Evolutionary conservation across 2,888 invertebrate species (phyloP).

Genomic region (Rutpela maculata): DNA sequence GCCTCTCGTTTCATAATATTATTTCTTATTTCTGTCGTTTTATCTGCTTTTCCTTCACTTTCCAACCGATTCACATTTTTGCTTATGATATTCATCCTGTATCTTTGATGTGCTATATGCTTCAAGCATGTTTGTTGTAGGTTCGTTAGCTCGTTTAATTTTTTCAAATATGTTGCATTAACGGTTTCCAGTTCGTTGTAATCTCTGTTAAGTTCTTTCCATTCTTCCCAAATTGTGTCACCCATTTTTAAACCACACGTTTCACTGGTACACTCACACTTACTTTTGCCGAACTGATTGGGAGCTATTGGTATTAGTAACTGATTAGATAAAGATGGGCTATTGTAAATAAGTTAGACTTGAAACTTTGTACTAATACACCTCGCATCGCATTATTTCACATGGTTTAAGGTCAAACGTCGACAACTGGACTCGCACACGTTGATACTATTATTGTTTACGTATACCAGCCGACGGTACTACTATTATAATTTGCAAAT

Average conservation of each 20-base stretch:
- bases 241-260: slow-evolving; percentile 50
- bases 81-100: slow-evolving; percentile 85
- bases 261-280: slow-evolving; percentile 24
- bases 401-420: slow-evolving; percentile 17
- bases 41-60: slow-evolving; percentile 66
- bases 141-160: slow-evolving; percentile 87
- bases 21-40: slow-evolving; percentile 79
- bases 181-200: slow-evolving; percentile 76
- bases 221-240: slow-evolving; percentile 59
- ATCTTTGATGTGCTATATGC: slow-evolving; percentile 91
- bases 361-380: slow-evolving; percentile 41
- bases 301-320: slow-evolving; percentile 10
- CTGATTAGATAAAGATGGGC: slow-evolving; percentile 42
- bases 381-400: slow-evolving; percentile 2
- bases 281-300: slow-evolving; percentile 9
- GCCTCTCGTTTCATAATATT: slow-evolving; percentile 87
- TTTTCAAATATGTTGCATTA: slow-evolving; percentile 87
- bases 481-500: neutral
- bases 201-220: slow-evolving; percentile 61
- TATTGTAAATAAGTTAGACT: slow-evolving; percentile 22
- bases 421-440: neutral
- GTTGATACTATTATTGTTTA: neutral
- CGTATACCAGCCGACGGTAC: neutral
- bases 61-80: slow-evolving; percentile 43
- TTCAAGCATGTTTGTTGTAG: slow-evolving; percentile 89